Evolutionary conservation across 2,888 invertebrate species (phyloP), one percentile per base, ranked within the genome.

Genomic region (Cylloceria caligata): DNA sequence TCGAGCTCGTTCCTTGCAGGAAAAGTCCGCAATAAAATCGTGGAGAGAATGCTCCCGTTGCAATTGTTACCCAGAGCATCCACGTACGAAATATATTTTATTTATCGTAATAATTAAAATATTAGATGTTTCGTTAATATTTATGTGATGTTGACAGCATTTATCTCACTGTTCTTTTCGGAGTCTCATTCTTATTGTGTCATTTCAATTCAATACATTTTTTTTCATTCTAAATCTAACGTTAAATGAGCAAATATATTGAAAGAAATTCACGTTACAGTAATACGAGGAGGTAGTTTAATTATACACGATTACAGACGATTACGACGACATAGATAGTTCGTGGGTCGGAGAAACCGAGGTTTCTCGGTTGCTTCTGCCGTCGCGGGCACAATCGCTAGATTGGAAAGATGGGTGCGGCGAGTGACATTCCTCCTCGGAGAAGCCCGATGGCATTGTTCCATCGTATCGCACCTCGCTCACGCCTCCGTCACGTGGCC

Each of bases 401-500:
- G 84, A 86, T 86, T 84, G 88, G 83, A 88, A 88, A 89, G 88
- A 90, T 92, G 91, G 92, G 92, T 91, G 92, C 92, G 92, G 91
- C 92, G 86, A 87, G 86, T 86, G 89, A 89, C 92, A 92, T 92
- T 92, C 92, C 91, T 92, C 86, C 90, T 91, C 90, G 92, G 90
- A 91, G 92, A 91, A 88, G 84, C 87, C 88, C 89, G 91, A 92
- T 91, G 92, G 92, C 92, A 92, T 92, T 92, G 92, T 92, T 92
- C 91, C 91, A 91, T 90, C 88, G 90, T 89, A 91, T 92, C 92
- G 90, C 92, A 89, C 92, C 92, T 92, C 89, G 90, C 90, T 92
- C 92, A 92, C 92, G 92, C 92, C 92, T 91, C 88, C 85, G 89
- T 91, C 92, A 91, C 91, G 91, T 92, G 91, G 90, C 91, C 89